A percentile compares a stretch with the other conserved stretches of the same genome.
These are phyloP conservation scores for Volucella inflata DNA, from an alignment of 2,888 invertebrate genomes.

Conservation along the genomic window DNA sequence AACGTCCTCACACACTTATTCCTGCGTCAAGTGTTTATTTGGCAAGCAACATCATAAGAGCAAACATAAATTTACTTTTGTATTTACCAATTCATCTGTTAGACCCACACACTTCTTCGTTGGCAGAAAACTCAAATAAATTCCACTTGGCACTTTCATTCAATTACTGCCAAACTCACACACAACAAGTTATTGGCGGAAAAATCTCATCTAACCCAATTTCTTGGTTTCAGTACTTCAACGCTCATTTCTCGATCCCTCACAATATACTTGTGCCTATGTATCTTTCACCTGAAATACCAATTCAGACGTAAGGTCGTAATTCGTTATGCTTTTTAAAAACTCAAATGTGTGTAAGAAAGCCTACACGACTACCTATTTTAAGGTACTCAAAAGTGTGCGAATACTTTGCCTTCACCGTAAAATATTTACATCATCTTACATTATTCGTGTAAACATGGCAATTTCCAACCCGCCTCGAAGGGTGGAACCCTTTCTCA, in stretches of 20 bases:
- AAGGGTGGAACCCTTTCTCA: conserved; percentile 38
- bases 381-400: conserved; percentile 34
- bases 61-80: no score
- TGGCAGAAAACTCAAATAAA: not conserved
- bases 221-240: conserved; percentile 9
- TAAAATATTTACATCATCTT: conserved; percentile 35
- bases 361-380: not conserved
- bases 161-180: not conserved
- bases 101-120: no score
- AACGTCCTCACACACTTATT: no score
- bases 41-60: no score
- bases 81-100: no score
- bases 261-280: conserved; percentile 5
- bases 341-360: no score
- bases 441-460: conserved; percentile 40
- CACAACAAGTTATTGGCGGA: conserved; percentile 13
- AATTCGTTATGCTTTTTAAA: no score
- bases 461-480: conserved; percentile 19
- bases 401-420: conserved; percentile 15
- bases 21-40: no score
- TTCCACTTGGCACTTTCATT: conserved; percentile 5
- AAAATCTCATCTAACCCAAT: conserved; percentile 24
- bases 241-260: conserved; percentile 7
- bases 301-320: no score
- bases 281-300: not conserved